Evolutionary conservation across 2,797 vertebrate genomes (phyloP), one percentile per base, ranked within the genome.

Genomic region (Spea hammondii): DNA sequence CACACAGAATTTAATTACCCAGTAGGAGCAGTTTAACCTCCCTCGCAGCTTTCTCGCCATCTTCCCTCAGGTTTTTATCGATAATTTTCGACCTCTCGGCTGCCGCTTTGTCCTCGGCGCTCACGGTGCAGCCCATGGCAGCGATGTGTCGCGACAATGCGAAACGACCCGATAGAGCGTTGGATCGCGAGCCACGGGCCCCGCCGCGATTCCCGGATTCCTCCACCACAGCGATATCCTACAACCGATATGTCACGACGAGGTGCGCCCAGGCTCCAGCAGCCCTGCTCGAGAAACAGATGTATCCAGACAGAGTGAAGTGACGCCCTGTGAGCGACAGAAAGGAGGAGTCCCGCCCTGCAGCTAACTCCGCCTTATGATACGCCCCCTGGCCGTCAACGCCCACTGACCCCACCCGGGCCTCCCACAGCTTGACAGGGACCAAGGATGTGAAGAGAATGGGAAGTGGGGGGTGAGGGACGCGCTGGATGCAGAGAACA

Each of bases 81-180:
- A 99, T 99, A 94, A 96, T 98, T 88, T 97, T 97, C 67, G 97
- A 98, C 88, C 96, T 94, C 90, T 99, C 96, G 73, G 95, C 94
- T 50, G 96, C 97, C 85, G 95, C 96, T 92, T 99, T 98, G 89
- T 98, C 97, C 88, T 99, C 97, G 76, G 96, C 93, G 90, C 97
- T 99, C 91, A 96, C 94, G 54, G 97, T 98, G 85, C 97, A 99
- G 79, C 96, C 97, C 97, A 99, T 97, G 91, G 89, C 89, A 92
- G 92, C 88, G 83, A 76, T 76, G 74, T 79, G 71, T 73, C 77
- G 77, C 54, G 77, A 79, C 47, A 73, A 47, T 14, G 53, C 71
- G 54, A 77, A 54, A 14, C 66, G 75, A n/a, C 50, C 70, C 10
- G 77, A 72, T 49, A 78, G 45, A 7, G 59, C 68, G 70, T 4